phyloP scores from a whole-genome alignment of 2,888 invertebrate genomes.

The Scaptomyza flava region DNA sequence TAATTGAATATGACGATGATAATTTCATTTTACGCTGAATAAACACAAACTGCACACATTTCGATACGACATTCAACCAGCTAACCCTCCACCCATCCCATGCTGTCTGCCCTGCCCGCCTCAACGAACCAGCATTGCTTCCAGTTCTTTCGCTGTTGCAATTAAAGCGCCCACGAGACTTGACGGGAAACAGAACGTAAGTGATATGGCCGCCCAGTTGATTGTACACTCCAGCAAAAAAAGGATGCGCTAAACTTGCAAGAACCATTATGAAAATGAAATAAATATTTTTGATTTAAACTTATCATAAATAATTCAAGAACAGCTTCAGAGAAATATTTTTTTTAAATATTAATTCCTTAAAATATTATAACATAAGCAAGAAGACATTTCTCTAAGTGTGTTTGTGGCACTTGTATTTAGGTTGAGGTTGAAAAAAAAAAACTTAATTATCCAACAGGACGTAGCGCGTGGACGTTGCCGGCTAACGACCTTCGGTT shows the following conservation, averaged over 20 bases:
- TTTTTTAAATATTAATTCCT: too few species aligned
- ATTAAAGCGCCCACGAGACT: constrained; percentile 63
- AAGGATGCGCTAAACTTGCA: too few species aligned
- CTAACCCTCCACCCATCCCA: background rate
- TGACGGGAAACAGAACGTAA: constrained; percentile 39
- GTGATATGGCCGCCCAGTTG: constrained; percentile 42
- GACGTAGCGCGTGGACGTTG: constrained; percentile 48
- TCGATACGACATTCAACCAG: constrained; percentile 45
- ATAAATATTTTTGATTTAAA: too few species aligned
- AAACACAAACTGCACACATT: constrained; percentile 74
- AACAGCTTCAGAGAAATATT: too few species aligned
- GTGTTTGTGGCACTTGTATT: constrained; percentile 2
- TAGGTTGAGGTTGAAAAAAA: constrained; percentile 41
- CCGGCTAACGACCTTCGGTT: constrained; percentile 52
- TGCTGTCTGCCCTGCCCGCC: background rate
- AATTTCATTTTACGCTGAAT: constrained; percentile 77
- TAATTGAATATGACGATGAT: constrained; percentile 76
- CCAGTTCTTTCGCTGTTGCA: constrained; percentile 41
- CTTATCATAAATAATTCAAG: too few species aligned
- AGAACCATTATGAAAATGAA: too few species aligned
- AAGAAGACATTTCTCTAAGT: constrained; percentile 2
- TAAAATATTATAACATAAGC: too few species aligned
- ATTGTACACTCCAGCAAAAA: constrained; percentile 3
- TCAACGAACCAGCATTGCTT: background rate
- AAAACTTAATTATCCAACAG: constrained; percentile 61